phyloP scores from a whole-genome alignment of 2,113 vertebrate genomes.

The Odocoileus virginianus region DNA sequence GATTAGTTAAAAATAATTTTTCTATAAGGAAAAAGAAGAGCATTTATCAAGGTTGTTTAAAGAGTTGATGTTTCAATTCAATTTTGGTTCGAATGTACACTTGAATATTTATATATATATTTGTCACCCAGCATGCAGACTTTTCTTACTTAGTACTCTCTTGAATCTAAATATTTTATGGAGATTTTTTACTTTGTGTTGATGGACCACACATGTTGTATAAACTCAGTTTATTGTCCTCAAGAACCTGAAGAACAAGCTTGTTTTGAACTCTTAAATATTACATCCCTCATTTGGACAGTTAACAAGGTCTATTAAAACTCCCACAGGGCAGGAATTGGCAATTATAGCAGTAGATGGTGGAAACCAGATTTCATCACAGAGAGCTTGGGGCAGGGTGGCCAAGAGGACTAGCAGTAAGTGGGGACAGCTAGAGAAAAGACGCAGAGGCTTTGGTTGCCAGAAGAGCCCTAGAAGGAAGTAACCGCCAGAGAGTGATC shows the following conservation, averaged over 20 bases:
- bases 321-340: background rate
- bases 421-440: background rate
- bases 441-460: background rate
- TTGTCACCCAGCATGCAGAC: background rate
- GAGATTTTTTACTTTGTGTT: background rate
- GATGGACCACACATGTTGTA: background rate
- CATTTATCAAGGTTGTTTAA: background rate
- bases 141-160: background rate
- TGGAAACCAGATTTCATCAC: background rate
- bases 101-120: background rate
- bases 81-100: background rate
- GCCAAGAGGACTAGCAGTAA: background rate
- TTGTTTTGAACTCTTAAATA: background rate
- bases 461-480: background rate
- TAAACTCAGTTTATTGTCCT: background rate
- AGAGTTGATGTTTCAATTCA: background rate
- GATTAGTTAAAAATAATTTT: background rate
- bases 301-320: constrained; percentile 22
- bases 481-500: background rate
- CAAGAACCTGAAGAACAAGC: background rate
- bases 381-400: background rate
- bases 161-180: background rate
- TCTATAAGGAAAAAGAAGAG: background rate
- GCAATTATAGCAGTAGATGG: background rate
- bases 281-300: background rate